Conservation (phyloP, 1,140 invertebrate genomes). For the Brachionus koreanus region DNA sequence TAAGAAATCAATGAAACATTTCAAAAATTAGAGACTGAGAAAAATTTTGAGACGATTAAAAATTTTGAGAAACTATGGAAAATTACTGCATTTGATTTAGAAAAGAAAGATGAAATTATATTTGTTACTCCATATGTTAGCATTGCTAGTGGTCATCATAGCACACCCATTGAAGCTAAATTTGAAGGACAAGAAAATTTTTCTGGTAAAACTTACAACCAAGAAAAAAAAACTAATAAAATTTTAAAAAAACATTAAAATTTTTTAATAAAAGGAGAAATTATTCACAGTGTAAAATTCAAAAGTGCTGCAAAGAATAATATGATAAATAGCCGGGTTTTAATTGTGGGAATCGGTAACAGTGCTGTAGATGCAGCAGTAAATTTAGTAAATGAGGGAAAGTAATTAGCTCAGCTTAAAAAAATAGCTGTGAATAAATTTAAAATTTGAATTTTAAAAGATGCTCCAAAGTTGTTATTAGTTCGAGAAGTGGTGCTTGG, state of each 20-base stretch:
- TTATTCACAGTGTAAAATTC: constrained; percentile 53
- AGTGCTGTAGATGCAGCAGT: constrained; percentile 54
- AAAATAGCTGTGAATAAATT: background rate
- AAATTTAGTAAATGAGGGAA: constrained; percentile 51
- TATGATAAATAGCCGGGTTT: constrained; percentile 50
- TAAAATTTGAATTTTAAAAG: constrained; percentile 45
- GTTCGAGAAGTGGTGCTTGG: constrained; percentile 54
- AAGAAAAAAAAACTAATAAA: background rate
- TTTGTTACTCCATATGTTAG: constrained; percentile 48
- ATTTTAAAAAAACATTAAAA: background rate
- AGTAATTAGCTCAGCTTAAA: constrained; percentile 46
- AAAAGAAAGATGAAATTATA: constrained; percentile 45
- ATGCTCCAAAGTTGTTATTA: constrained; percentile 51
- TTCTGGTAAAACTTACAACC: constrained; percentile 47
- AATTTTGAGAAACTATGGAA: constrained; percentile 48
- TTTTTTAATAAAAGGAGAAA: constrained; percentile 49
- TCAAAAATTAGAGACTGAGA: constrained; percentile 47
- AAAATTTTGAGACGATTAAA: constrained; percentile 43
- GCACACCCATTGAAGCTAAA: constrained; percentile 49
- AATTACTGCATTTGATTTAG: constrained; percentile 44
- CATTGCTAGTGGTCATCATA: constrained; percentile 55
- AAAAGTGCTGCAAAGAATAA: constrained; percentile 52
- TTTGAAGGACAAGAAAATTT: constrained; percentile 53
- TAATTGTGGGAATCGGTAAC: constrained; percentile 56
- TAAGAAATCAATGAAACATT: constrained; percentile 46